Percentiles rank a stretch among this genome's conserved stretches.
These are phyloP conservation scores for Meta bourneti DNA, from an alignment of 2,888 invertebrate species.

Conservation along the genomic window DNA sequence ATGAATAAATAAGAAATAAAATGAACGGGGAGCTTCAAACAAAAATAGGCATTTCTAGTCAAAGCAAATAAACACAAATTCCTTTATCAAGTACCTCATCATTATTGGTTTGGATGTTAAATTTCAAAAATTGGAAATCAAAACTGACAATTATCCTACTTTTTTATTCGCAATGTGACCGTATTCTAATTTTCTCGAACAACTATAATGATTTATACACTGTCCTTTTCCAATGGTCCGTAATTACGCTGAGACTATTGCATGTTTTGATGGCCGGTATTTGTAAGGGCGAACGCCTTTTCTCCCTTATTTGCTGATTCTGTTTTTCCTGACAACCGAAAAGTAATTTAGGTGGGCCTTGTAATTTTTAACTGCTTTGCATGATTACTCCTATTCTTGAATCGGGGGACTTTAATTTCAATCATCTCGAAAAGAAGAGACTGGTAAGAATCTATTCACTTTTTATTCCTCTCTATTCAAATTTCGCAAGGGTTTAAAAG, in stretches of 20 bases:
- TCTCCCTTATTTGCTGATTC: not conserved
- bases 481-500: constrained; percentile 1
- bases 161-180: not conserved
- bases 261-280: not conserved
- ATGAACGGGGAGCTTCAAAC: not conserved
- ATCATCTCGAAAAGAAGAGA: constrained; percentile 31
- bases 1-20: no score
- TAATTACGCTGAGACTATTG: not conserved
- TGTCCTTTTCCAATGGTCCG: not conserved
- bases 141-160: not conserved
- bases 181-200: not conserved
- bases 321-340: constrained; percentile 15
- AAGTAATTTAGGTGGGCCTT: constrained; percentile 59
- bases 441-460: constrained; percentile 17
- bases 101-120: not conserved
- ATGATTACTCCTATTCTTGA: constrained; percentile 50
- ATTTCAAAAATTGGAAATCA: not conserved
- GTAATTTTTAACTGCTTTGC: constrained; percentile 70
- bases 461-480: constrained; percentile 20
- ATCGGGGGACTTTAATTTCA: constrained; percentile 12
- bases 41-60: not conserved
- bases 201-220: not conserved
- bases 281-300: not conserved
- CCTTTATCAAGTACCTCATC: not conserved
- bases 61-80: not conserved